phyloP scores from a whole-genome alignment of 2,113 vertebrate genomes.

The Circaetus gallicus region DNA sequence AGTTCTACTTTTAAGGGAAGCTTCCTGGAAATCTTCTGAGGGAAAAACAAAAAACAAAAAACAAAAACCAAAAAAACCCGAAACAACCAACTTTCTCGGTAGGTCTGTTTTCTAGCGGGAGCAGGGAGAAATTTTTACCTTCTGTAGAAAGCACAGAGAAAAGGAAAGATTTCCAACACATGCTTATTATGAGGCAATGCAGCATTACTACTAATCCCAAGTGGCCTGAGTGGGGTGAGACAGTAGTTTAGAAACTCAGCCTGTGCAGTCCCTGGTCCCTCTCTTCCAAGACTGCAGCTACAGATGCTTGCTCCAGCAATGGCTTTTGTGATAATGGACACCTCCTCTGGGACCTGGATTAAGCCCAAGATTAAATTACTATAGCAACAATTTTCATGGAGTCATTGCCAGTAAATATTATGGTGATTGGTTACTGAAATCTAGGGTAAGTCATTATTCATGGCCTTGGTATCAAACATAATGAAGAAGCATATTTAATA shows the following conservation, averaged over 20 bases:
- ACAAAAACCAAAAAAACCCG: background rate
- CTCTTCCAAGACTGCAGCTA: background rate
- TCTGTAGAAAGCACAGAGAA: background rate
- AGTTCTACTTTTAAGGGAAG: background rate
- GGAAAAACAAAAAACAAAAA: background rate
- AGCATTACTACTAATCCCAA: background rate
- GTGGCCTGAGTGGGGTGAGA: background rate
- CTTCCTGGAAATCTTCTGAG: background rate
- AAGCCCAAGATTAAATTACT: slow-evolving; percentile 21
- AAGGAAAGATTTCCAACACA: background rate
- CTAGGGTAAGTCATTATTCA: slow-evolving; percentile 12
- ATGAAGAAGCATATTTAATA: background rate
- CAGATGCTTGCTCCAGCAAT: background rate
- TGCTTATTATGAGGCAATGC: background rate
- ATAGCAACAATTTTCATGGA: background rate
- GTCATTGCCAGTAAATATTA: slow-evolving; percentile 50
- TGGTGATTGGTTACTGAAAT: slow-evolving; percentile 33
- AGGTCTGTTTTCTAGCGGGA: background rate
- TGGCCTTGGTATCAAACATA: background rate
- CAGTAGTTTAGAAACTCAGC: background rate
- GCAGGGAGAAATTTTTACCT: background rate
- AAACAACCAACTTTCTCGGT: background rate
- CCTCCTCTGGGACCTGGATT: slow-evolving; percentile 6
- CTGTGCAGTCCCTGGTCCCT: background rate
- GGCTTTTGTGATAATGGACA: slow-evolving; percentile 11